These are phyloP conservation scores for Phyto melanocephala DNA, from an alignment of 2,888 invertebrate genomes.

Conservation along the genomic window DNA sequence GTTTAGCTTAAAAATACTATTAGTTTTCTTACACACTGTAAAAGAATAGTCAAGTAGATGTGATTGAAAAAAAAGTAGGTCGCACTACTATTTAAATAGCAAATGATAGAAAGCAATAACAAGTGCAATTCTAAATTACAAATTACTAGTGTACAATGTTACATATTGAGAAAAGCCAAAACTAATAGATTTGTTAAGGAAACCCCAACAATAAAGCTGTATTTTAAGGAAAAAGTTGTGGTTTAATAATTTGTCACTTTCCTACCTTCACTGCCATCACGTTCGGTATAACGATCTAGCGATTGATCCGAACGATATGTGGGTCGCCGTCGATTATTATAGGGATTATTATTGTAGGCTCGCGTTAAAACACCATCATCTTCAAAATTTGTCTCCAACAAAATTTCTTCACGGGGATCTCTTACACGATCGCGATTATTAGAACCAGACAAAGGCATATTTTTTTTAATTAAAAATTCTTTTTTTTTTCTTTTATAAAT, in stretches of 20 bases:
- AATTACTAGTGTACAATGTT: background rate
- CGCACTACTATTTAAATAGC: background rate
- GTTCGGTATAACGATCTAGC: constrained; percentile 78
- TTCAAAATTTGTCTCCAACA: constrained; percentile 79
- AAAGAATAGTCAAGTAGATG: too few relatives aligned
- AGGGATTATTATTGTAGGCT: constrained; percentile 77
- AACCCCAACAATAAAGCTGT: background rate
- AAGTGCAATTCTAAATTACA: constrained; percentile 16
- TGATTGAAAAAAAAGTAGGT: background rate
- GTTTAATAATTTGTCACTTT: constrained; percentile 6
- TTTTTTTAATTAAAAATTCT: background rate
- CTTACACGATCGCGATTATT: constrained; percentile 75
- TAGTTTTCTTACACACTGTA: background rate
- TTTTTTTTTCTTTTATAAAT: background rate
- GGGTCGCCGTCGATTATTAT: constrained; percentile 73
- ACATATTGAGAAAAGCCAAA: background rate
- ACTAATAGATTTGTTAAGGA: background rate
- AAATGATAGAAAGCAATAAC: background rate
- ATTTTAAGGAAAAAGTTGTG: background rate
- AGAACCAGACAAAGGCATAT: constrained; percentile 68
- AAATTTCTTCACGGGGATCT: constrained; percentile 78
- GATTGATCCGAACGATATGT: constrained; percentile 77
- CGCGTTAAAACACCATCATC: constrained; percentile 78
- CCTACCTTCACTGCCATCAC: constrained; percentile 74
- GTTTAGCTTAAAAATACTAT: too few relatives aligned